A percentile compares a stretch with the other conserved stretches of the same genome.
Evolutionary conservation across 2,113 vertebrate species (phyloP).

Genomic region (Phalacrocorax pelagicus): DNA sequence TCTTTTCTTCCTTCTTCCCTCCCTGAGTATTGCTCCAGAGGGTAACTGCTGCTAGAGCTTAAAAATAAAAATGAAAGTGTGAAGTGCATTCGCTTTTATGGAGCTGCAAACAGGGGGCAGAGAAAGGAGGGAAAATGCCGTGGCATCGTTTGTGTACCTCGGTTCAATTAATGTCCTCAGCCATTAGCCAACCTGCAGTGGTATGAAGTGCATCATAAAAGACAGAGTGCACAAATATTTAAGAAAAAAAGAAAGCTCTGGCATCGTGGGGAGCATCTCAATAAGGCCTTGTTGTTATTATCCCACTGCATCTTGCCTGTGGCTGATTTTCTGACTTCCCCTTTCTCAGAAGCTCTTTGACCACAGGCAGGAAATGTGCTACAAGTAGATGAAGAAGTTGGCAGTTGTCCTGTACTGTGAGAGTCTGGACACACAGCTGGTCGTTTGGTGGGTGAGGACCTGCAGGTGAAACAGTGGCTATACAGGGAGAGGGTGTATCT

Average conservation of each 20-base stretch:
- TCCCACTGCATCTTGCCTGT: not conserved
- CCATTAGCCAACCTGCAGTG: not conserved
- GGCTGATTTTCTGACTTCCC: not conserved
- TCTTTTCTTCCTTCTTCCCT: not conserved
- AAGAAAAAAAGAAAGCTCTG: not conserved
- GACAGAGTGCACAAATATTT: not conserved
- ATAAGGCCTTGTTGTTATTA: not conserved
- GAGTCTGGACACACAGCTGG: not conserved
- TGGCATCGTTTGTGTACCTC: fast-evolving
- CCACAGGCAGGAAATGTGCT: not conserved
- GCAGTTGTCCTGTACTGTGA: not conserved
- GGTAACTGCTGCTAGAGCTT: not conserved
- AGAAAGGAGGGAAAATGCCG: not conserved
- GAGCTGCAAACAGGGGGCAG: not conserved
- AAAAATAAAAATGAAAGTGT: not conserved
- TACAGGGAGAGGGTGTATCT: not conserved
- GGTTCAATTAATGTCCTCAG: not conserved
- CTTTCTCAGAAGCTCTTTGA: not conserved
- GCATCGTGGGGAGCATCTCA: not conserved
- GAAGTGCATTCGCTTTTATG: not conserved
- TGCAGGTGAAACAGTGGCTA: not conserved
- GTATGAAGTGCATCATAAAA: not conserved
- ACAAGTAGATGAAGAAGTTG: not conserved
- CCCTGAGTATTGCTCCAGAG: not conserved
- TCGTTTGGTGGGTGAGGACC: not conserved